These are phyloP conservation scores for Drosophila orena DNA, from an alignment of 1,140 invertebrate genomes.

Conservation along the genomic window DNA sequence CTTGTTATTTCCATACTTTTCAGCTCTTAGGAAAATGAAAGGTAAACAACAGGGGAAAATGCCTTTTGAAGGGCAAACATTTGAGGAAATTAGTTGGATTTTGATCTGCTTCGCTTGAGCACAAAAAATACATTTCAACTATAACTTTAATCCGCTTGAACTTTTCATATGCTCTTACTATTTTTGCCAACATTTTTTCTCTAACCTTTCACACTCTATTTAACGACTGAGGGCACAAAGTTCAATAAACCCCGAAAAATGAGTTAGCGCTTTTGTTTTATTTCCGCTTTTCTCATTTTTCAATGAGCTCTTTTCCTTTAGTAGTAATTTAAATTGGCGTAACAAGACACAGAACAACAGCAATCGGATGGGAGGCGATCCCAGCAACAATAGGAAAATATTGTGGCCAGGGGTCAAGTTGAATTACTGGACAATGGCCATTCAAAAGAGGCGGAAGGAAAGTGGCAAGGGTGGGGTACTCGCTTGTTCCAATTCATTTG, in stretches of 20 bases:
- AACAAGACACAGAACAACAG: slow-evolving; percentile 47
- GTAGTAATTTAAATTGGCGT: slow-evolving; percentile 68
- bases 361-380: slow-evolving; percentile 33
- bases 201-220: slow-evolving; percentile 62
- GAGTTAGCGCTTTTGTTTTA: slow-evolving; percentile 39
- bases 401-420: slow-evolving; percentile 59
- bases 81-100: slow-evolving; percentile 2
- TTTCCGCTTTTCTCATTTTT: slow-evolving; percentile 56
- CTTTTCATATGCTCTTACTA: slow-evolving; percentile 7
- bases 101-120: slow-evolving; percentile 11
- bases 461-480: slow-evolving; percentile 1
- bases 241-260: slow-evolving; percentile 66
- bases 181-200: slow-evolving; percentile 16
- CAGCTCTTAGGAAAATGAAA: slow-evolving; percentile 12
- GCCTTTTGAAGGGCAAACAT: slow-evolving; percentile 24
- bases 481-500: slow-evolving; percentile 75
- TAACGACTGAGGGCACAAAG: slow-evolving; percentile 29
- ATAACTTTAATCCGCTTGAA: slow-evolving; percentile 1
- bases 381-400: slow-evolving; percentile 37
- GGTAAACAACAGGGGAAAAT: slow-evolving; percentile 20
- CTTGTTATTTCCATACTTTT: slow-evolving; percentile 16
- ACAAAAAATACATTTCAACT: slow-evolving; percentile 6
- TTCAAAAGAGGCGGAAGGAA: slow-evolving; percentile 6
- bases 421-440: slow-evolving; percentile 68
- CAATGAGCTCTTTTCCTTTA: slow-evolving; percentile 17